Percentiles rank a stretch among this genome's conserved stretches.
These are phyloP conservation scores for Natrix natrix DNA, from an alignment of 2,797 vertebrate species.

Conservation along the genomic window DNA sequence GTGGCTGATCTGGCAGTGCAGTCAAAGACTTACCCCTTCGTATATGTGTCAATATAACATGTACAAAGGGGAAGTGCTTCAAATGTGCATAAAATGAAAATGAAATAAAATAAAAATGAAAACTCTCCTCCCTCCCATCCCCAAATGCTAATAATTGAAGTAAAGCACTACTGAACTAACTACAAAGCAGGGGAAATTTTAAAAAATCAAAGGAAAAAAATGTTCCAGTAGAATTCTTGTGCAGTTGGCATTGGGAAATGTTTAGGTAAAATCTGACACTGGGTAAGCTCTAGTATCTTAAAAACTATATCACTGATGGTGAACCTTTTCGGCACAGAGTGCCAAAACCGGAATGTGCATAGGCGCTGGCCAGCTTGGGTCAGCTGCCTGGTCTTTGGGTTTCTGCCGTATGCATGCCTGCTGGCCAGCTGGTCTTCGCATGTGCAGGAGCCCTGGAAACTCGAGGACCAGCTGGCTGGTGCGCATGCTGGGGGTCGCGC, in stretches of 20 bases:
- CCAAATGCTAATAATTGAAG: background rate
- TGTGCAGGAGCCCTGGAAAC: too few species aligned
- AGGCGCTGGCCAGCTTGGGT: too few species aligned
- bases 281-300: background rate
- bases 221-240: background rate
- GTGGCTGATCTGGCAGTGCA: background rate
- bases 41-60: background rate
- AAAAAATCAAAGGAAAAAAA: slow-evolving; percentile 14
- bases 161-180: slow-evolving; percentile 19
- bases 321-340: too few species aligned
- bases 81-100: too few species aligned
- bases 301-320: background rate
- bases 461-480: too few species aligned
- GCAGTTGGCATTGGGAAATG: background rate
- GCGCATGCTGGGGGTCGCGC: too few species aligned
- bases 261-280: background rate
- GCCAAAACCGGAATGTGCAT: too few species aligned
- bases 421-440: too few species aligned
- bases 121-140: background rate
- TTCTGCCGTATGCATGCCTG: too few species aligned
- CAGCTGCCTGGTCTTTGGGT: too few species aligned
- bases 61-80: background rate
- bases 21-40: background rate
- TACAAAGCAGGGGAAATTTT: slow-evolving; percentile 9
- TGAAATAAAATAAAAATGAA: background rate